Evolutionary conservation across 2,888 invertebrate genomes (phyloP), one percentile per base, ranked within the genome.

Genomic region (Cephus spinipes): DNA sequence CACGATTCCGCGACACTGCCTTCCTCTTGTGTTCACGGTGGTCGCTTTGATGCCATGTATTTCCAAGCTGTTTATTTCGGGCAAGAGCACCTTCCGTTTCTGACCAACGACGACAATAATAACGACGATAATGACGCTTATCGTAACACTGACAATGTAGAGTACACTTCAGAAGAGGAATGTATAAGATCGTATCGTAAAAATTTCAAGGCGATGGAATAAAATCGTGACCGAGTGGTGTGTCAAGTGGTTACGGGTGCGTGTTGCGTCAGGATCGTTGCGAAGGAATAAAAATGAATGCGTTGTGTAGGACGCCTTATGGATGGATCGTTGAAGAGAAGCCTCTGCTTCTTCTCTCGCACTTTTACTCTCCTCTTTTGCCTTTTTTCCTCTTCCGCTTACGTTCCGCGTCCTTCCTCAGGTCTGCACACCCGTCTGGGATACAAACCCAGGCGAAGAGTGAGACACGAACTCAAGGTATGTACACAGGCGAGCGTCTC

Each of bases 1-100:
- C 73, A 73, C 68, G 15, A 75, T 77, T 35, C 32, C 34, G 31
- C 68, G 33, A 79, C 77, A 71, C 69, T 75, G 68, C 12, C 31
- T 33, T 36, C 76, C 30, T 34, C 33, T 35, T n/a, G 11, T 75
- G 11, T 75, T 79, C 69, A 80, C 75, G 73, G 77, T 55, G 77
- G 75, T 69, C 73, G 69, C 34, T 77, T 77, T 36, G 76, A 68
- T 79, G 79, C 77, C 78, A 80, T 79, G 75, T 69, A 79, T 76
- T 68, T 73, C 73, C 68, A n/a, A n/a, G 68, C 68, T 68, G 33
- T 31, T 71, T 71, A 71, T 71, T 71, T 71, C 71, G 71, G 71
- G 31, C 71, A n/a, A 12, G 71, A 31, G 71, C 31, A 71, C 71
- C 71, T 15, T 30, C 31, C 71, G 23, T 32, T 71, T 71, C 31